Evolutionary conservation across 2,797 vertebrate species (phyloP), one percentile per base, ranked within the genome.

Genomic region (Etheostoma perlongum): DNA sequence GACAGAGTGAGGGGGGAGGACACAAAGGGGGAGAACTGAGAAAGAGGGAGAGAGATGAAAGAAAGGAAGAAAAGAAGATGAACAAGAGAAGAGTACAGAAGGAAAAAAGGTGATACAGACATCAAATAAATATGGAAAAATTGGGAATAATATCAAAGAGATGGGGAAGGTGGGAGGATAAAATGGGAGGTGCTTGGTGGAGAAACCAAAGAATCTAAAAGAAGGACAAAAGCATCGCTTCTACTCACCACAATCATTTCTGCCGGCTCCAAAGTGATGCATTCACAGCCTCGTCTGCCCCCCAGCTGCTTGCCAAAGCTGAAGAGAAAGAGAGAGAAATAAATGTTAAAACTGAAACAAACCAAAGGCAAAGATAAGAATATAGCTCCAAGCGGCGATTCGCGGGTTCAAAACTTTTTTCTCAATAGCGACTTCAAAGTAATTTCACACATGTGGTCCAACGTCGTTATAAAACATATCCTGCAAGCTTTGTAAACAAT

Each of bases 171-270:
- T 12, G 42, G 58, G 36, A 57, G 69, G 65, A 83, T 72, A 61
- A 78, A 82, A 81, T 30, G 75, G 55, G 67, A 57, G 57, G 67
- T 18, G 64, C 44, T 18, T 25, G 7, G 51, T 57, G 42, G 36
- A 52, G 46, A 80, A 33, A 78, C 48, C 27, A 81, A 72, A 82
- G 33, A 66, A 48, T 9, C 18, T 46, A 33, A 60, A 33, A 44
- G 8, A 62, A 21, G 16, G 30, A 40, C 14, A 33, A 14, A 58
- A 21, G 12, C 11, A 0, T 57, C 15, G 7, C 67, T 55, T 69
- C 10, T 72, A 91, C 97, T 97, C 96, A 99, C 98, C 97, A 99
- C 97, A 92, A 99, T 99, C 96, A 99, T 99, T 96, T 99, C 97
- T 92, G 97, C 99, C 82, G 98, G 97, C 90, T 99, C 97, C 94